phyloP scores from a whole-genome alignment of 2,888 invertebrate species.

The Escarpia spicata region DNA sequence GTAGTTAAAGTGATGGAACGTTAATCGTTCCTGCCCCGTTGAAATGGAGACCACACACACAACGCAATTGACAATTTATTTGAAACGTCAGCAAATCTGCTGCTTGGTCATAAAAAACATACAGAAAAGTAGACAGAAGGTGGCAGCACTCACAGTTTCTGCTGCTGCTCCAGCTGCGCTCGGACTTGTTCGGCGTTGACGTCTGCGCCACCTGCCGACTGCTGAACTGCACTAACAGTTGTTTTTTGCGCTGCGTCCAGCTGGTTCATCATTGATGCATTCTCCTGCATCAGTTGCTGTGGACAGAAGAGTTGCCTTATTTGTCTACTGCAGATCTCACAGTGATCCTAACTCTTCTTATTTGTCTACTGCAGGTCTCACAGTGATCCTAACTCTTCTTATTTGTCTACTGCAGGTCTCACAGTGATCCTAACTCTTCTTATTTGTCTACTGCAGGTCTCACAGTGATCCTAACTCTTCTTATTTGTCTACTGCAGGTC shows the following conservation, averaged over 20 bases:
- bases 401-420: no score
- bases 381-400: no score
- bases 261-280: background rate
- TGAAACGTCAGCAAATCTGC: no score
- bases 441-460: no score
- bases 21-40: background rate
- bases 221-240: background rate
- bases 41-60: background rate
- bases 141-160: conserved; percentile 11
- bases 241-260: background rate
- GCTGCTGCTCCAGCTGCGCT: background rate
- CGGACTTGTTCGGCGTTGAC: background rate
- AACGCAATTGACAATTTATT: no score
- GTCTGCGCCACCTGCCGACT: background rate
- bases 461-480: no score
- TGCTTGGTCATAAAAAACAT: no score
- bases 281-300: conserved; percentile 9
- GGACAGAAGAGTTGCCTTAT: background rate
- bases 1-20: background rate
- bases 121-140: no score
- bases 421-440: no score
- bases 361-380: no score
- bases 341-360: no score
- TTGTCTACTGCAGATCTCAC: background rate
- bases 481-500: no score